Evolutionary conservation across 2,797 vertebrate genomes (phyloP).

Genomic region (Mastacembelus armatus): DNA sequence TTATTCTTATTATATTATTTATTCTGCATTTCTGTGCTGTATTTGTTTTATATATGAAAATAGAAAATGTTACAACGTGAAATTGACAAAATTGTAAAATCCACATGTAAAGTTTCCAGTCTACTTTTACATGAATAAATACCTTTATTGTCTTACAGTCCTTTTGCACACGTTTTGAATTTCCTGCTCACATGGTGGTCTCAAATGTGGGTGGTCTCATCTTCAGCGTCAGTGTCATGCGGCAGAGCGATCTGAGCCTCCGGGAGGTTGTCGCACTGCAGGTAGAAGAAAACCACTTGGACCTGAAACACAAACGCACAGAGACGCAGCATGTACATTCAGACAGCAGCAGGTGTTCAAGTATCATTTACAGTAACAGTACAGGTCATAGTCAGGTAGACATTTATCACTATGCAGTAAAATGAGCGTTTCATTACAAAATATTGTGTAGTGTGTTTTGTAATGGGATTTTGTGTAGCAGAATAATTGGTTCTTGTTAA

Average conservation of each 20-base stretch:
- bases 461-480: too few relatives aligned
- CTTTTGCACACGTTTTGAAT: not conserved
- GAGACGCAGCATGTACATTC: not conserved
- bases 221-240: conserved; percentile 72
- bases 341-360: not conserved
- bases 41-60: too few relatives aligned
- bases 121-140: conserved; percentile 57
- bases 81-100: too few relatives aligned
- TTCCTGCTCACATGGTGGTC: conserved; percentile 52
- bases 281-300: conserved; percentile 81
- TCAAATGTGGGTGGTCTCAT: conserved; percentile 76
- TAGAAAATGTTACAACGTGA: too few relatives aligned
- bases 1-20: too few relatives aligned
- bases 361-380: too few relatives aligned
- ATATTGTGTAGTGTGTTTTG: too few relatives aligned
- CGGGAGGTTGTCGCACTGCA: conserved; percentile 80
- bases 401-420: too few relatives aligned
- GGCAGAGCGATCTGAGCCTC: conserved; percentile 70
- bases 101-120: not conserved
- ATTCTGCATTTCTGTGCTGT: too few relatives aligned
- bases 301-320: conserved; percentile 69
- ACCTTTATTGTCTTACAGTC: conserved; percentile 37
- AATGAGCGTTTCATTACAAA: too few relatives aligned
- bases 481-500: too few relatives aligned
- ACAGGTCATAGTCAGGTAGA: too few relatives aligned